These are phyloP conservation scores for Agrypnia vestita DNA, from an alignment of 1,140 invertebrate species.

Conservation along the genomic window DNA sequence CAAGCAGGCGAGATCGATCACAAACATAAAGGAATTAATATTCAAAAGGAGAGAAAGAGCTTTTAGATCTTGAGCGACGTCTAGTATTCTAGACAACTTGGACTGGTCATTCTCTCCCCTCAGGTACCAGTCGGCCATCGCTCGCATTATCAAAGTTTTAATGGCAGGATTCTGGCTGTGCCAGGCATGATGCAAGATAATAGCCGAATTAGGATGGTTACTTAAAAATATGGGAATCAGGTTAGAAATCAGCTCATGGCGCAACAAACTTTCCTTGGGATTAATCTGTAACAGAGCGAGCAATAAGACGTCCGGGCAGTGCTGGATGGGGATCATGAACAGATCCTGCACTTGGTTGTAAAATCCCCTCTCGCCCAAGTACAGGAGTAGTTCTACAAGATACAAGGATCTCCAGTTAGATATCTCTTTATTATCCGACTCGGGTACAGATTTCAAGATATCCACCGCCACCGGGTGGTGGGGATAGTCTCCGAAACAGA, in stretches of 20 bases:
- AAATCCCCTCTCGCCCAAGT: constrained; percentile 89
- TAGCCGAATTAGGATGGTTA: constrained; percentile 95
- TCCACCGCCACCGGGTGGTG: constrained; percentile 90
- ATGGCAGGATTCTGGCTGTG: constrained; percentile 83
- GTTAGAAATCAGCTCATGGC: constrained; percentile 89
- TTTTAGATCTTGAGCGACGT: constrained; percentile 98
- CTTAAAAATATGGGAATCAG: constrained; percentile 93
- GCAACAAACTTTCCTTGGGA: constrained; percentile 81
- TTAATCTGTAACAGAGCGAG: constrained; percentile 90
- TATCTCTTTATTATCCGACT: constrained; percentile 93
- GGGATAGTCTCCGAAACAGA: constrained; percentile 94
- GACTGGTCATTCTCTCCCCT: constrained; percentile 94
- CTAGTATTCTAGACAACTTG: constrained; percentile 93
- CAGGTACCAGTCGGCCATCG: constrained; percentile 98
- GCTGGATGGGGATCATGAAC: constrained; percentile 92
- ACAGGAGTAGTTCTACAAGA: constrained; percentile 89
- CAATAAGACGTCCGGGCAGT: constrained; percentile 95
- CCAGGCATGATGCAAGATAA: constrained; percentile 96
- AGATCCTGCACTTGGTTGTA: constrained; percentile 89
- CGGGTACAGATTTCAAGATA: constrained; percentile 92
- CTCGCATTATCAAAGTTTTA: constrained; percentile 92
- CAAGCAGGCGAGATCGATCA: constrained; percentile 97
- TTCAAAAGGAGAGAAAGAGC: constrained; percentile 95
- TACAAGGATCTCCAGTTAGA: constrained; percentile 93
- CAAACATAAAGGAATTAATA: constrained; percentile 93